phyloP scores from a whole-genome alignment of 2,113 vertebrate species.

The Gasterosteus nipponicus region DNA sequence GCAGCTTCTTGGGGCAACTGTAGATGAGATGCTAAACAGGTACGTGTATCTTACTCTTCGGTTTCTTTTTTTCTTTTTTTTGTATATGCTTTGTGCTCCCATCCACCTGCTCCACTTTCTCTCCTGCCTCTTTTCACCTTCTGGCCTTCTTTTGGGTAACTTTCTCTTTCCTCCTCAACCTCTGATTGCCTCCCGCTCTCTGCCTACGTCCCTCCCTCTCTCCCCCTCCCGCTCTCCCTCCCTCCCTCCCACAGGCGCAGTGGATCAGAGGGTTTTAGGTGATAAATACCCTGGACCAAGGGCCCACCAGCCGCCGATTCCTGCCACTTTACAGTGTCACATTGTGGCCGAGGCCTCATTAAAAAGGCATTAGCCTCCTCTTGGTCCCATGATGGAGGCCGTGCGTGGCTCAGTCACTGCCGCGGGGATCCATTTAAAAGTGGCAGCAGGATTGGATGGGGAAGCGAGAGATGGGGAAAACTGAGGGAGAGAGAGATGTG shows the following conservation, averaged over 20 bases:
- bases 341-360: conserved; percentile 77
- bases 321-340: conserved; percentile 69
- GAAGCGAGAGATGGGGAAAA: conserved; percentile 38
- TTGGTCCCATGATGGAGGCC: conserved; percentile 68
- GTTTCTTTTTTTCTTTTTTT: not conserved
- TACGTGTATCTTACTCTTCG: not conserved
- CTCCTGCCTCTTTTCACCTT: not conserved
- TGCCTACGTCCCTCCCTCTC: conserved; percentile 2
- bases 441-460: conserved; percentile 61
- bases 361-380: conserved; percentile 80
- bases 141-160: conserved; percentile 17
- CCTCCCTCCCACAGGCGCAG: conserved; percentile 42
- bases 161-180: conserved; percentile 46
- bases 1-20: conserved; percentile 44
- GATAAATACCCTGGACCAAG: conserved; percentile 73
- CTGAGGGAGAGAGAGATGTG: not conserved
- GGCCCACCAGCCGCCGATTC: conserved; percentile 66
- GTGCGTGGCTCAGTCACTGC: conserved; percentile 58
- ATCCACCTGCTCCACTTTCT: not conserved
- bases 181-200: conserved; percentile 40
- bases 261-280: conserved; percentile 70
- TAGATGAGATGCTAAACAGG: conserved; percentile 52
- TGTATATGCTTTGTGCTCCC: not conserved
- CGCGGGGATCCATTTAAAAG: conserved; percentile 75
- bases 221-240: not conserved